Percentiles rank a stretch among this genome's conserved stretches.
These are phyloP conservation scores for Promerops cafer DNA, from an alignment of 2,113 vertebrate species.

Conservation along the genomic window DNA sequence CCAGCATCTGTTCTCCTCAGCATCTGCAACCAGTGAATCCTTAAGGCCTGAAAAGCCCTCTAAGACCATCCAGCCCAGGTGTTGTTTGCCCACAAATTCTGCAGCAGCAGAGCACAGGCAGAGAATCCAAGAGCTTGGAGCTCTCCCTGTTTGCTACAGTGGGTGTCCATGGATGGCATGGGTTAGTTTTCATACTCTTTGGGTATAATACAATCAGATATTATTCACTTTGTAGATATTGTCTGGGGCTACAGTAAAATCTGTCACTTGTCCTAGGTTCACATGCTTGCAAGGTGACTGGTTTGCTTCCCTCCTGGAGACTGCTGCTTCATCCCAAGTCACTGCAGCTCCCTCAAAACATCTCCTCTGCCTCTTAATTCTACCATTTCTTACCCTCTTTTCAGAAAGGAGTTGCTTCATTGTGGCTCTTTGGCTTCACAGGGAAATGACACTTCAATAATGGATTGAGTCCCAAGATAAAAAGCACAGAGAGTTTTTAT, in stretches of 20 bases:
- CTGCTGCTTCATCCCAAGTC: not conserved
- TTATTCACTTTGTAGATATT: not conserved
- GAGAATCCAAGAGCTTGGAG: not conserved
- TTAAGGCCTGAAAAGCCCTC: not conserved
- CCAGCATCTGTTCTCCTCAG: rapidly evolving
- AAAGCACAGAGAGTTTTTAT: not conserved
- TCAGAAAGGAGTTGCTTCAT: not conserved
- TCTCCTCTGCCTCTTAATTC: not conserved
- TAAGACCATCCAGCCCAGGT: not conserved
- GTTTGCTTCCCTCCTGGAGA: not conserved
- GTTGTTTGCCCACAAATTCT: not conserved
- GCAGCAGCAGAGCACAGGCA: not conserved
- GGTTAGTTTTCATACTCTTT: not conserved
- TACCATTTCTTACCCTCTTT: not conserved
- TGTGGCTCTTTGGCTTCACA: not conserved
- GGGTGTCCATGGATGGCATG: not conserved
- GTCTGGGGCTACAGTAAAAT: not conserved
- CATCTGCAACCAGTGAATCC: not conserved
- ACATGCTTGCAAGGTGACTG: not conserved
- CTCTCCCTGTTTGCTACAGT: not conserved
- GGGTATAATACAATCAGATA: not conserved
- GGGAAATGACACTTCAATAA: not conserved
- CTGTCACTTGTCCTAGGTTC: not conserved
- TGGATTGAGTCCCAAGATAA: not conserved
- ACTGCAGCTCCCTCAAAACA: not conserved